These are phyloP conservation scores for Trichogramma dendrolimi DNA, from an alignment of 2,888 invertebrate genomes.

Conservation along the genomic window DNA sequence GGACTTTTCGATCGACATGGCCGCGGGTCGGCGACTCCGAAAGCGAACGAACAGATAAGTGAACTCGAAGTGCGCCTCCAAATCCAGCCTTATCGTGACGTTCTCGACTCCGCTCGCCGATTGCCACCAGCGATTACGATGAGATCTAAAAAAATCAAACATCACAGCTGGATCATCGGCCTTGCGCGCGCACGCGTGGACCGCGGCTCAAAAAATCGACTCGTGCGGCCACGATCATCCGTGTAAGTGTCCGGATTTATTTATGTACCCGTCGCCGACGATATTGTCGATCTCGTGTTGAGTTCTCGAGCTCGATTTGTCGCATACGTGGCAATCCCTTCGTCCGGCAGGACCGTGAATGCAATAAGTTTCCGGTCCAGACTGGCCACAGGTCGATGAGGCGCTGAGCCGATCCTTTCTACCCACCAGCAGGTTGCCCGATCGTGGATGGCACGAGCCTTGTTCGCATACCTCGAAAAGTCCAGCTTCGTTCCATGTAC, in stretches of 20 bases:
- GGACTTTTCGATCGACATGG: constrained; percentile 95
- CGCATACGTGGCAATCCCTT: constrained; percentile 96
- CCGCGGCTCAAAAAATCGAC: neutral
- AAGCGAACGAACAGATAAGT: constrained; percentile 98
- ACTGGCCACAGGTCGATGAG: constrained; percentile 92
- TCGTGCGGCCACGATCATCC: constrained; percentile 3
- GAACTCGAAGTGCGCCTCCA: constrained; percentile 99
- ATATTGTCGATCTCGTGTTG: constrained; percentile 92
- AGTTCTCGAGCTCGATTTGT: constrained; percentile 71
- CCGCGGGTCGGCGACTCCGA: constrained; percentile 96
- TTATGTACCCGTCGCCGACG: constrained; percentile 55
- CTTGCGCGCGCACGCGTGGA: neutral
- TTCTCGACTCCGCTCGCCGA: constrained; percentile 95
- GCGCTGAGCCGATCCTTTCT: constrained; percentile 80
- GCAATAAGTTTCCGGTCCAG: constrained; percentile 80
- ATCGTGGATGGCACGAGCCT: constrained; percentile 96
- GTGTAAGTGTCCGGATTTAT: constrained; percentile 29
- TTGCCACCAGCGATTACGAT: constrained; percentile 80
- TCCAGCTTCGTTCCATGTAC: too few species aligned
- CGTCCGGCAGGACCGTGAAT: constrained; percentile 89
- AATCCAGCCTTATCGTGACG: constrained; percentile 85
- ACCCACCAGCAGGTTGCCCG: constrained; percentile 98
- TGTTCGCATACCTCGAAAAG: constrained; percentile 66
- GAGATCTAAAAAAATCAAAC: too few species aligned
- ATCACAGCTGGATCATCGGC: too few species aligned